Evolutionary conservation across 2,888 invertebrate genomes (phyloP).

Genomic region (Drosophila aldrichi): DNA sequence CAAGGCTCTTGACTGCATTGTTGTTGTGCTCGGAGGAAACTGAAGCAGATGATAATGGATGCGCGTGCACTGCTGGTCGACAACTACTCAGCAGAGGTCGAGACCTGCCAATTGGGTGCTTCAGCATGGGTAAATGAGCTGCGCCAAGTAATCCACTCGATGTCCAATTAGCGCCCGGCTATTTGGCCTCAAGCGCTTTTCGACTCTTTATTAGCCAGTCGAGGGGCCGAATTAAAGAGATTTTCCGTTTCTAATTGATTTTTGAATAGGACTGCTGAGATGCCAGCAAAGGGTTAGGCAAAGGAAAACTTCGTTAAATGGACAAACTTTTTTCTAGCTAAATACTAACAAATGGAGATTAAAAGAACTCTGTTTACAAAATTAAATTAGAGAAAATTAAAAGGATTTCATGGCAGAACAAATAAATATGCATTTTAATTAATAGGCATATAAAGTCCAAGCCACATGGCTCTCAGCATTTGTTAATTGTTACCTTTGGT

Average conservation of each 20-base stretch:
- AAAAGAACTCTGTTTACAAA: not conserved
- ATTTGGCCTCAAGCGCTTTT: constrained; percentile 10
- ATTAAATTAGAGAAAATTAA: not conserved
- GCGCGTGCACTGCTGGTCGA: constrained; percentile 31
- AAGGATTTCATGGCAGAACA: not conserved
- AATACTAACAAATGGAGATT: not conserved
- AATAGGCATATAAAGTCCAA: not conserved
- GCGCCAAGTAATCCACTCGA: constrained; percentile 46
- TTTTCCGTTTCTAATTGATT: constrained; percentile 36
- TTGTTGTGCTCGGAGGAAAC: constrained; percentile 32
- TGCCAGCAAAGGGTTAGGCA: not conserved
- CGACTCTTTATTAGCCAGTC: constrained; percentile 21
- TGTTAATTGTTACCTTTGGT: constrained; percentile 34
- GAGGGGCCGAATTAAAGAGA: constrained; percentile 20
- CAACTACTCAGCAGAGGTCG: constrained; percentile 29
- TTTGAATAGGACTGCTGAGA: constrained; percentile 17
- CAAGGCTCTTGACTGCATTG: not conserved
- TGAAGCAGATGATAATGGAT: constrained; percentile 54
- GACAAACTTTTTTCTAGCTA: too few relatives aligned
- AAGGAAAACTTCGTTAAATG: not conserved
- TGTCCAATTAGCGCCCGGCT: constrained; percentile 53
- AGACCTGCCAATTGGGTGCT: constrained; percentile 43
- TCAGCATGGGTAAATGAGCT: constrained; percentile 27
- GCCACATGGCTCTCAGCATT: constrained; percentile 7
- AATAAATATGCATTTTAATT: not conserved